Evolutionary conservation across 2,797 vertebrate genomes (phyloP).

Genomic region (Liasis olivaceus): DNA sequence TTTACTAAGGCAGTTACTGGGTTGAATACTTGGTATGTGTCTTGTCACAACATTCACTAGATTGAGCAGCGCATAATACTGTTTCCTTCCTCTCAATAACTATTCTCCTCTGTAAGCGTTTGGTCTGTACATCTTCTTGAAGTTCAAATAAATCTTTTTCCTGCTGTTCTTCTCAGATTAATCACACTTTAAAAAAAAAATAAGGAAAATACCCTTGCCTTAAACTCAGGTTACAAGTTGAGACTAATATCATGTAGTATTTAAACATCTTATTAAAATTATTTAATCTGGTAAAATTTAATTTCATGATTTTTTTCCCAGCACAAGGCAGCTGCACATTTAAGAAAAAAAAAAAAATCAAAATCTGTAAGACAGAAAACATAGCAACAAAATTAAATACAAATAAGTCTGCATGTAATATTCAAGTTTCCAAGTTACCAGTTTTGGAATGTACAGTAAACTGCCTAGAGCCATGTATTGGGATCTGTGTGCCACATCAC

Average conservation of each 20-base stretch:
- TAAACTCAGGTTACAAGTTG: neutral
- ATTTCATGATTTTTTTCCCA: neutral
- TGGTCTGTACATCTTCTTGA: neutral
- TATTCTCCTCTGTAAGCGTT: constrained; percentile 8
- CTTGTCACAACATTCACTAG: fast-evolving
- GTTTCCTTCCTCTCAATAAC: neutral
- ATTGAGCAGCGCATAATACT: neutral
- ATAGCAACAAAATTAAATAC: neutral
- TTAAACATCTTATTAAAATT: constrained; percentile 16
- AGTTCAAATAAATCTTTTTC: neutral
- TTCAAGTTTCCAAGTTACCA: neutral
- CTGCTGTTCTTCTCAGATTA: neutral
- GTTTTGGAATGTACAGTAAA: neutral
- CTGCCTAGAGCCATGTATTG: neutral
- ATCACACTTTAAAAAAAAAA: neutral
- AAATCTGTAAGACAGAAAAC: constrained; percentile 27
- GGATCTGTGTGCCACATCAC: neutral
- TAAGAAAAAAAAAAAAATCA: neutral
- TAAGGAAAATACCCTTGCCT: neutral
- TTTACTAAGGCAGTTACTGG: neutral
- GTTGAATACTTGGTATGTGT: neutral
- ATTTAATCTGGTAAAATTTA: constrained; percentile 30
- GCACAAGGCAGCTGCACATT: neutral
- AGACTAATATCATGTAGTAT: neutral
- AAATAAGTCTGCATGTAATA: neutral